phyloP scores from a whole-genome alignment of 2,888 invertebrate species.

The Lithosia quadra region DNA sequence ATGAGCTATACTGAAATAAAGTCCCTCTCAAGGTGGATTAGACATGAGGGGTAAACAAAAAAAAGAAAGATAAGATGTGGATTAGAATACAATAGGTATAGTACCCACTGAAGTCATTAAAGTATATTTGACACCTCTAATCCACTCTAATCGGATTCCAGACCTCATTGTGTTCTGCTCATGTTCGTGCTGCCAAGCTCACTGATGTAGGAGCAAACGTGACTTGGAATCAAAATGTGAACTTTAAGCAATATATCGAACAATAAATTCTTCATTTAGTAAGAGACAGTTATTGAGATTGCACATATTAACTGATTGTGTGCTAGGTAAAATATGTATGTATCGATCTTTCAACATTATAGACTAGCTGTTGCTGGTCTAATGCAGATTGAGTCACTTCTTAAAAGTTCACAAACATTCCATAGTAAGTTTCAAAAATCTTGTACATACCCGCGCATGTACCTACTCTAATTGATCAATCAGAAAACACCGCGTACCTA shows the following conservation, averaged over 20 bases:
- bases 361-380: background rate
- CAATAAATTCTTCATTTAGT: slow-evolving; percentile 3
- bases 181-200: slow-evolving; percentile 14
- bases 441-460: no score
- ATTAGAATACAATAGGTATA: no score
- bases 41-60: no score
- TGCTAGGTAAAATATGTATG: background rate
- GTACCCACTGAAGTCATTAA: background rate
- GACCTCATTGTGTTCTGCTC: slow-evolving; percentile 21
- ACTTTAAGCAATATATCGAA: slow-evolving; percentile 11
- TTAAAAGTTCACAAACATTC: background rate
- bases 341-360: no score
- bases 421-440: background rate
- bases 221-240: slow-evolving; percentile 21
- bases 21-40: no score
- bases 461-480: no score
- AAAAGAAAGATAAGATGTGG: no score
- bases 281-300: background rate
- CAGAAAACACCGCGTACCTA: no score
- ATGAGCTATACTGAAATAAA: no score
- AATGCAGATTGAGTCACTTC: background rate
- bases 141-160: background rate
- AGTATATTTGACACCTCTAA: slow-evolving; percentile 3
- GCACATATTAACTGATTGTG: background rate
- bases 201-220: slow-evolving; percentile 27